These are phyloP conservation scores for Ennomos quercinarius DNA, from an alignment of 2,888 invertebrate species.

Conservation along the genomic window DNA sequence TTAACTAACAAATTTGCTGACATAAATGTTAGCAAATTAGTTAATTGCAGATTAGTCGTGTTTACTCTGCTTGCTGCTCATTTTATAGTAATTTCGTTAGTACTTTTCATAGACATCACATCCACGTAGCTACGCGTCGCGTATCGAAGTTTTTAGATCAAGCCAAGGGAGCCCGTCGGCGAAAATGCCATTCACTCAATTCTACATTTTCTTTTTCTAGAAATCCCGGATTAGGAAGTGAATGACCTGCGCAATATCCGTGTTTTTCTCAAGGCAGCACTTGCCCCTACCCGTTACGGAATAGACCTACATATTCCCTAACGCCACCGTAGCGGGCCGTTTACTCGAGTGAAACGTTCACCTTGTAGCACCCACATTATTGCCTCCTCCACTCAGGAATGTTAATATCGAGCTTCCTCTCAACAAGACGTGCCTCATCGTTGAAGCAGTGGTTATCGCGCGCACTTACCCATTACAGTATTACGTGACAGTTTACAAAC, in stretches of 20 bases:
- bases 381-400: conserved; percentile 62
- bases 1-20: too few relatives aligned
- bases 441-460: conserved; percentile 62
- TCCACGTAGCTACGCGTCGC: not conserved
- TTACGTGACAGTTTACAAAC: conserved; percentile 58
- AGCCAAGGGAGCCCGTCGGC: conserved; percentile 34
- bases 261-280: conserved; percentile 33
- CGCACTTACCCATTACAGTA: conserved; percentile 65
- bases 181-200: conserved; percentile 42
- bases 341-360: conserved; percentile 66
- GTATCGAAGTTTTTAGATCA: conserved; percentile 36
- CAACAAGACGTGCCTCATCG: conserved; percentile 57
- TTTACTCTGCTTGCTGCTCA: too few relatives aligned
- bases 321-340: conserved; percentile 51
- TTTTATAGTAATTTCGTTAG: too few relatives aligned
- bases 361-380: conserved; percentile 70
- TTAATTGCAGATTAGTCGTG: too few relatives aligned
- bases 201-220: conserved; percentile 37
- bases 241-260: conserved; percentile 39
- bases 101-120: conserved; percentile 3
- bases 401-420: conserved; percentile 64
- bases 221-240: conserved; percentile 43
- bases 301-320: conserved; percentile 49
- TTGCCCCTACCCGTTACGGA: conserved; percentile 29
- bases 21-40: too few relatives aligned